Evolutionary conservation across 2,113 vertebrate genomes (phyloP).

Genomic region (Tympanuchus pallidicinctus): DNA sequence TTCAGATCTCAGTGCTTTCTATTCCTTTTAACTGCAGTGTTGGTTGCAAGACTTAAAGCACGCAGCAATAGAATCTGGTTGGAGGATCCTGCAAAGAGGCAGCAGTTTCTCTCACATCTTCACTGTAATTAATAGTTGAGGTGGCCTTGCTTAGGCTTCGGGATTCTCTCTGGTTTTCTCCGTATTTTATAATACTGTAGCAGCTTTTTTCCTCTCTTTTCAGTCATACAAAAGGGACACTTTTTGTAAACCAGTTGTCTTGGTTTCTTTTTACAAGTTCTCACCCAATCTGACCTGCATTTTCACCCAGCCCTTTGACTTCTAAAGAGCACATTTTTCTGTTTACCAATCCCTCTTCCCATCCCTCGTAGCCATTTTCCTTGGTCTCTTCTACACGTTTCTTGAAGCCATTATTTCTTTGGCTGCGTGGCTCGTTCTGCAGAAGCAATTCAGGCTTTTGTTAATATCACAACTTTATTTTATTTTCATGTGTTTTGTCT

Average conservation of each 20-base stretch:
- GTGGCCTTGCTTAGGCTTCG: background rate
- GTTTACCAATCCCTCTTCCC: background rate
- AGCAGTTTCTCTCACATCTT: background rate
- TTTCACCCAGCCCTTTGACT: background rate
- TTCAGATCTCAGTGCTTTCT: background rate
- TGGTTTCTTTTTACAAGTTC: background rate
- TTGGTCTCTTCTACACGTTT: background rate
- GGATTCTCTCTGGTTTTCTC: background rate
- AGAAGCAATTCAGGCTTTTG: background rate
- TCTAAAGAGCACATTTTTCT: background rate
- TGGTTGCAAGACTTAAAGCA: background rate
- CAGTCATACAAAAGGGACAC: background rate
- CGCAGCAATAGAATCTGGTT: background rate
- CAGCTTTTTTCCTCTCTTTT: background rate
- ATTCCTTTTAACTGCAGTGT: background rate
- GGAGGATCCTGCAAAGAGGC: background rate
- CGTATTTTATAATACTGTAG: background rate
- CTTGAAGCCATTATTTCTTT: background rate
- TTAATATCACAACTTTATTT: background rate
- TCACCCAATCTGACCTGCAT: background rate
- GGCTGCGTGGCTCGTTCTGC: background rate
- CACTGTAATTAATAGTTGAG: fast-evolving
- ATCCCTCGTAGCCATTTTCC: background rate
- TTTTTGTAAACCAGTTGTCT: background rate
- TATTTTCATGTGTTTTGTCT: constrained; percentile 25